Percentiles rank a stretch among this genome's conserved stretches.
Evolutionary conservation across 2,888 invertebrate genomes (phyloP).

Genomic region (Tenodera sinensis): DNA sequence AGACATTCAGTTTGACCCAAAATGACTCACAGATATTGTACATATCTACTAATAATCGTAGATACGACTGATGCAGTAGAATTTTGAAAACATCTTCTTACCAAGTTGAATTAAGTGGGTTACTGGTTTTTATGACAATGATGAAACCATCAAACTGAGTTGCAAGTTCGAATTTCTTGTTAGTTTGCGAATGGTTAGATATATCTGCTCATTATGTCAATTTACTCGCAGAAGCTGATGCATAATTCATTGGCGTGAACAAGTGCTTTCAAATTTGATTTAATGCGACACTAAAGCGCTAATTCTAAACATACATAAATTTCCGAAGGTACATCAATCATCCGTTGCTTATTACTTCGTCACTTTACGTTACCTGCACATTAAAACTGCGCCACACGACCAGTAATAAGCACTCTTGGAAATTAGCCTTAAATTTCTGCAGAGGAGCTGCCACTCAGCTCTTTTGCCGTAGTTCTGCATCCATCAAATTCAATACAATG

Average conservation of each 20-base stretch:
- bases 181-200: not conserved
- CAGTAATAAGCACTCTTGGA: not conserved
- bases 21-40: too few species aligned
- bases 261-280: not conserved
- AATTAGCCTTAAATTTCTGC: not conserved
- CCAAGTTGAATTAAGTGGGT: too few species aligned
- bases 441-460: not conserved
- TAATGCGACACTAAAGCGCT: not conserved
- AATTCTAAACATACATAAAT: not conserved
- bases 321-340: not conserved
- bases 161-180: not conserved
- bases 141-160: not conserved
- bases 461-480: not conserved
- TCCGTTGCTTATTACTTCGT: not conserved
- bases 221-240: not conserved
- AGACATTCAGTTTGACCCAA: too few species aligned
- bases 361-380: not conserved
- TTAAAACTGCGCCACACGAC: not conserved
- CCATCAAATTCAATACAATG: not conserved
- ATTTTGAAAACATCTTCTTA: too few species aligned
- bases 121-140: too few species aligned
- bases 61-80: too few species aligned
- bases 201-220: not conserved
- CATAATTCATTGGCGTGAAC: not conserved
- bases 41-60: too few species aligned